Evolutionary conservation across 2,888 invertebrate genomes (phyloP), one percentile per base, ranked within the genome.

Genomic region (Phania funesta): DNA sequence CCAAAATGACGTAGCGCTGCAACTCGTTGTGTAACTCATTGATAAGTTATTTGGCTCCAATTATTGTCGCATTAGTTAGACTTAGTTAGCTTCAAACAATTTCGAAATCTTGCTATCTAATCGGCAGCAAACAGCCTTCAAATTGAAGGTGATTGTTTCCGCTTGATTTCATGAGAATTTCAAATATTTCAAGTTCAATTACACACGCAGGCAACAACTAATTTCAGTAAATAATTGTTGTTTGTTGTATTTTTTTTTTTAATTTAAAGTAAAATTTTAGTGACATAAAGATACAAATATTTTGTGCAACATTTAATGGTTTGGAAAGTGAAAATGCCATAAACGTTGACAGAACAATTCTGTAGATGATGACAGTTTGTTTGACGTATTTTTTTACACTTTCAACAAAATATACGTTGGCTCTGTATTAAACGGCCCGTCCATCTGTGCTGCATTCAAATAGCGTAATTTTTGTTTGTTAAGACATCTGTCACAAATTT

Each of bases 111-210:
- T 38, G 29, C 38, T 52, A 60, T 52, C 44, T 46, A 56, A 62
- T 22, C 54, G 24, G 13, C 22, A 13, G 38, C 26, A 22, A 22
- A 5, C n/a, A 75, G 65, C 70, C 82, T 82, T 78, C 64, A 65
- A 71, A 71, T 77, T 78, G 65, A 60, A 68, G 48, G 80, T 79
- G 82, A 83, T 84, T 82, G 86, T 88, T 88, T 88, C 88, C 88
- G 89, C 89, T 85, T 89, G 87, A 88, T 65, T 87, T 86, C 85
- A 85, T 87, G 86, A 76, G 88, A 87, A 86, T 87, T 86, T 86
- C 84, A 85, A 85, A 81, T 84, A 73, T 76, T 83, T 83, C 80
- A 82, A 82, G 82, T 82, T 82, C 82, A 82, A 78, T 70, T 78
- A 78, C 54, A 11, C 11, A 29, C n/a, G 3, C 32, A 60, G 13